Evolutionary conservation across 2,888 invertebrate species (phyloP).

Genomic region (Drosophila siamana): DNA sequence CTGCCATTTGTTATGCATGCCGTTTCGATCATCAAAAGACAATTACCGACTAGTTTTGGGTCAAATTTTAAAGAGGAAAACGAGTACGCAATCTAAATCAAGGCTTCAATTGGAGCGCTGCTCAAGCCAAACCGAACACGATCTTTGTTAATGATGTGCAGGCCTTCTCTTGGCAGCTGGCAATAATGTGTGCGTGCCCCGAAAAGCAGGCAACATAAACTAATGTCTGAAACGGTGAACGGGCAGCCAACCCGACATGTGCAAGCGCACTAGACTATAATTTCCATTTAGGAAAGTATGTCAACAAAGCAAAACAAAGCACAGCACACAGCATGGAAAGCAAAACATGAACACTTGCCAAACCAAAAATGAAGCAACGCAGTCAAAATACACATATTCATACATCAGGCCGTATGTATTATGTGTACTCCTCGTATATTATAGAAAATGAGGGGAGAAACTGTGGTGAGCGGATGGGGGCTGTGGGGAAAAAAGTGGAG

Average conservation of each 20-base stretch:
- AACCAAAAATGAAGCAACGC: constrained; percentile 35
- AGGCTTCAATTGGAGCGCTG: not conserved
- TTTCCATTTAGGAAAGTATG: constrained; percentile 76
- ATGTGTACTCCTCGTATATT: constrained; percentile 6
- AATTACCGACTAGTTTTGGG: no score
- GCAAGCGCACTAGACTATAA: constrained; percentile 76
- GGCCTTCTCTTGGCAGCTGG: constrained; percentile 35
- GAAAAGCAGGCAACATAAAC: constrained; percentile 65
- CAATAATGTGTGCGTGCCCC: constrained; percentile 35
- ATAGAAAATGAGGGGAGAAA: constrained; percentile 9
- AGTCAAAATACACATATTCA: constrained; percentile 46
- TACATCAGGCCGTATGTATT: constrained; percentile 1
- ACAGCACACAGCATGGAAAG: constrained; percentile 65
- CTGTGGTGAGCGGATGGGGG: no score
- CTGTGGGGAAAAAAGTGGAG: constrained; percentile 54
- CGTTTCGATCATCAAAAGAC: no score
- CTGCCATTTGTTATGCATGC: no score
- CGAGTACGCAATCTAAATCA: not conserved
- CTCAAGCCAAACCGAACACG: not conserved
- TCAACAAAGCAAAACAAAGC: constrained; percentile 73
- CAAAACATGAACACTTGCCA: constrained; percentile 62
- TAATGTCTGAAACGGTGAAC: constrained; percentile 64
- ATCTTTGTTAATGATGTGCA: constrained; percentile 17
- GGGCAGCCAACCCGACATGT: constrained; percentile 49
- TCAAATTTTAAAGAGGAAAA: not conserved